Evolutionary conservation across 2,797 vertebrate species (phyloP).

Genomic region (Hydrophis major): DNA sequence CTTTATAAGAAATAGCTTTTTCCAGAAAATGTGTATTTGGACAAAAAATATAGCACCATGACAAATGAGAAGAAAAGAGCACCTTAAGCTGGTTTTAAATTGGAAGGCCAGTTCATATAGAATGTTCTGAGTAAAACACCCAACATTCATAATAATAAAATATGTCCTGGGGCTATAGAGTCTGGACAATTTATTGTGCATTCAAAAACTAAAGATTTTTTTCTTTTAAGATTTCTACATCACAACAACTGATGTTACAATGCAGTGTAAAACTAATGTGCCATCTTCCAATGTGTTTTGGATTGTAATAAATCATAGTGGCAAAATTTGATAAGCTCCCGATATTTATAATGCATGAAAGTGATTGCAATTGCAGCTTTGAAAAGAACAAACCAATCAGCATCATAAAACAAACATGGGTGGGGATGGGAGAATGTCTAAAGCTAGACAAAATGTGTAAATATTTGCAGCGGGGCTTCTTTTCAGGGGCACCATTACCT

Average conservation of each 20-base stretch:
- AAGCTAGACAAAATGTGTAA: background rate
- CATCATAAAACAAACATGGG: background rate
- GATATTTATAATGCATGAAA: background rate
- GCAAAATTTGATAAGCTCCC: background rate
- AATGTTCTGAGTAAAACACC: background rate
- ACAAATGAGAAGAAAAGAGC: background rate
- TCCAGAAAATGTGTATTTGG: background rate
- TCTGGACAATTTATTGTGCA: background rate
- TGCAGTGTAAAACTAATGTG: background rate
- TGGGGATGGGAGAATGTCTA: background rate
- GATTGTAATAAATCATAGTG: background rate
- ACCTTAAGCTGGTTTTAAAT: background rate
- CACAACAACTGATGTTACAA: background rate
- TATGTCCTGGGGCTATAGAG: constrained; percentile 3
- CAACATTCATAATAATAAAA: constrained; percentile 6
- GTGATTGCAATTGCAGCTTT: background rate
- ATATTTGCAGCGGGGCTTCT: background rate
- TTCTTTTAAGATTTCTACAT: background rate
- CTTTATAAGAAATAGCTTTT: background rate
- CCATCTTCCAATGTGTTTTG: background rate
- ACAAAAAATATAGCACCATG: background rate
- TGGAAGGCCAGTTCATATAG: background rate
- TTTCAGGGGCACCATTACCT: background rate
- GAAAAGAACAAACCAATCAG: background rate
- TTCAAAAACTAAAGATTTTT: constrained; percentile 7